These are phyloP conservation scores for Luffia ferchaultella DNA, from an alignment of 2,888 invertebrate genomes.

Conservation along the genomic window DNA sequence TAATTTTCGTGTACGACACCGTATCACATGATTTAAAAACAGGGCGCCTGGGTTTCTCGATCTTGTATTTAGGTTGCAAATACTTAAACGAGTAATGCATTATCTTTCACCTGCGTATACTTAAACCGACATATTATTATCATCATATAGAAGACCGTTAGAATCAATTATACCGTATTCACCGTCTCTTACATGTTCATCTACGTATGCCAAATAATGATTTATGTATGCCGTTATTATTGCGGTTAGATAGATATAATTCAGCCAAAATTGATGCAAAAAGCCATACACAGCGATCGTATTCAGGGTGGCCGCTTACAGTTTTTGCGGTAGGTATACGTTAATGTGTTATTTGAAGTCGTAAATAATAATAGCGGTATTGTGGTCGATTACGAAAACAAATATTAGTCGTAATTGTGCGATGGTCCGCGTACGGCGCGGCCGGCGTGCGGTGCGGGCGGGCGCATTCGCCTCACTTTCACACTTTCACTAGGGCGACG, in stretches of 20 bases:
- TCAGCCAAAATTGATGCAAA: background rate
- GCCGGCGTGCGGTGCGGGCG: slow-evolving; percentile 24
- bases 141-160: background rate
- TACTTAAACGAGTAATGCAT: no score
- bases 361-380: background rate
- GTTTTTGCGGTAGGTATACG: background rate
- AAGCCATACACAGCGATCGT: background rate
- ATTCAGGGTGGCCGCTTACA: background rate
- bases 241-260: background rate
- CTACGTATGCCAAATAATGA: no score
- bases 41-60: no score
- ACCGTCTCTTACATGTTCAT: background rate
- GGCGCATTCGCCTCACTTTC: slow-evolving; percentile 62
- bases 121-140: no score
- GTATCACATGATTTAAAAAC: no score
- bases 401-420: background rate
- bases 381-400: background rate
- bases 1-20: no score
- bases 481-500: slow-evolving; percentile 64
- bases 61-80: no score
- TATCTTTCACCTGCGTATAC: no score
- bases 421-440: slow-evolving; percentile 9
- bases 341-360: background rate
- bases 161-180: background rate
- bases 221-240: background rate